These are phyloP conservation scores for Gnathonemus longibarbis DNA, from an alignment of 2,113 vertebrate genomes.

Conservation along the genomic window DNA sequence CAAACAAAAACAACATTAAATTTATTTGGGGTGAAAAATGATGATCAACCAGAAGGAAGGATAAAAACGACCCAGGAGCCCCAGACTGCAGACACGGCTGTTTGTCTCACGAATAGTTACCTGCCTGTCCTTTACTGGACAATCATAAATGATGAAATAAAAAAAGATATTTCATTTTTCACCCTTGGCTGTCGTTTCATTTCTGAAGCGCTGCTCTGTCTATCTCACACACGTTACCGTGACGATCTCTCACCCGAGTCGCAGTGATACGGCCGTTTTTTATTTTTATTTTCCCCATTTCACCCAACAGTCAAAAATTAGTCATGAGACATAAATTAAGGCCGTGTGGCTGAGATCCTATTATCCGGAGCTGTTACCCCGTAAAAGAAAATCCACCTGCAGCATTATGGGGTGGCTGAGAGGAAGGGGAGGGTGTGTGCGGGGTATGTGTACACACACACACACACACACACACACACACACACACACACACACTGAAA, in stretches of 20 bases:
- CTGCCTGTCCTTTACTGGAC: constrained; percentile 36
- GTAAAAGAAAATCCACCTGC: constrained; percentile 36
- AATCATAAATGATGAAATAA: constrained; percentile 48
- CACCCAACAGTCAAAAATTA: constrained; percentile 41
- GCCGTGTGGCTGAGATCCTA: constrained; percentile 39
- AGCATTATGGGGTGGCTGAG: constrained; percentile 21
- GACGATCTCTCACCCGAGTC: constrained; percentile 37
- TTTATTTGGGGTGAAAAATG: not conserved
- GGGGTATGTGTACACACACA: not conserved
- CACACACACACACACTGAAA: not conserved
- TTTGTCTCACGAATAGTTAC: constrained; percentile 16
- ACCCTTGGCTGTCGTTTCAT: constrained; percentile 53
- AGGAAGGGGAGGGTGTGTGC: not conserved
- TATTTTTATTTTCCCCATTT: constrained; percentile 45
- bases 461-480: not conserved
- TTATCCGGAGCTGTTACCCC: constrained; percentile 47
- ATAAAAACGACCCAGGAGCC: constrained; percentile 1
- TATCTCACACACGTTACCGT: constrained; percentile 48
- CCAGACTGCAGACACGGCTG: constrained; percentile 1
- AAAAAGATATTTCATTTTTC: constrained; percentile 50
- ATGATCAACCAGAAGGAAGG: not conserved
- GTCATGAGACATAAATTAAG: constrained; percentile 43
- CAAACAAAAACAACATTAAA: constrained; percentile 2
- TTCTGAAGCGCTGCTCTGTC: constrained; percentile 53
- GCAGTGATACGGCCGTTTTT: constrained; percentile 36